Evolutionary conservation across 2,113 vertebrate genomes (phyloP).

Genomic region (Petaurus breviceps): DNA sequence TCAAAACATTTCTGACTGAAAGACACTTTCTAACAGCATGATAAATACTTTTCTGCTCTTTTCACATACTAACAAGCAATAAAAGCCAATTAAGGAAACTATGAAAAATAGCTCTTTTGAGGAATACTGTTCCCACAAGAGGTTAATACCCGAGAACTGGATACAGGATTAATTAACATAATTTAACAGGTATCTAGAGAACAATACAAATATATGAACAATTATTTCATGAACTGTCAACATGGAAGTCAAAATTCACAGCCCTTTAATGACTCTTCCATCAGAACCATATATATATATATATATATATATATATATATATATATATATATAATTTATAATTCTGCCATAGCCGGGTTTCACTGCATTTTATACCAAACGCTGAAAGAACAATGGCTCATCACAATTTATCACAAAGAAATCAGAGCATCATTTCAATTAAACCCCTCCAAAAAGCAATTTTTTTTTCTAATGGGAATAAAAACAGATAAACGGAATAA

Average conservation of each 20-base stretch:
- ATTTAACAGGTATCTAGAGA: constrained; percentile 58
- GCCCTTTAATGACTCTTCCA: background rate
- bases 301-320: too few species aligned
- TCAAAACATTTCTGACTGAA: constrained; percentile 7
- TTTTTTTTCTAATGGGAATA: background rate
- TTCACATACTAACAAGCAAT: constrained; percentile 30
- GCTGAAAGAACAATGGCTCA: background rate
- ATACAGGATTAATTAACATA: constrained; percentile 55
- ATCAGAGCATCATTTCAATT: background rate
- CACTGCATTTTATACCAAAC: background rate
- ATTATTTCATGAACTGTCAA: background rate
- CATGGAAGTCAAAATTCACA: background rate
- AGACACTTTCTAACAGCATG: constrained; percentile 28
- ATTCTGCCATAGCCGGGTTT: background rate
- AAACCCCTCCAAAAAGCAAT: background rate
- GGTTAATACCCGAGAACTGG: constrained; percentile 54
- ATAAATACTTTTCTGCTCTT: constrained; percentile 25
- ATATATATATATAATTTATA: background rate
- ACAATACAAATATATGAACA: constrained; percentile 51
- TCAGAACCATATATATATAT: background rate
- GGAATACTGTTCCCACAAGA: constrained; percentile 56
- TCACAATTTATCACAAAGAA: background rate
- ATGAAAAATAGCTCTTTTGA: constrained; percentile 58
- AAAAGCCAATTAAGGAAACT: constrained; percentile 53
- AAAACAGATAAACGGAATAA: background rate